Base-by-base conservation (phyloP, 2,113 vertebrate genomes). In the Pipa parva region DNA sequence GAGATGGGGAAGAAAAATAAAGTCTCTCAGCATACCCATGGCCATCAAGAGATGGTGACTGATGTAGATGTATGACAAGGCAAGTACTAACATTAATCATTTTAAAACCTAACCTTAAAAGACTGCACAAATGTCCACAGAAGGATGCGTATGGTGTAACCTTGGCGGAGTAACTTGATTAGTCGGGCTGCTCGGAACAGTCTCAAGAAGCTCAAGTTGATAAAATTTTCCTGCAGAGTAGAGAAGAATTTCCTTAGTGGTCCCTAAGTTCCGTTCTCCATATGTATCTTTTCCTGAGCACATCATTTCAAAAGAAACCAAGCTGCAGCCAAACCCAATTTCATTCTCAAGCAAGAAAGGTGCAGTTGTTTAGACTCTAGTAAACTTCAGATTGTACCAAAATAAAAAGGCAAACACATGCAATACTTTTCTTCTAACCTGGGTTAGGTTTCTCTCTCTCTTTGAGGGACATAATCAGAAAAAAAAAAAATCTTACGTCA, bases 81-180 rank as follows among this genome's bases (percentile, higher is more conserved):
- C n/a, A n/a, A n/a, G n/a, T n/a, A n/a, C n/a, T n/a, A n/a, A n/a
- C n/a, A n/a, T n/a, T n/a, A n/a, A n/a, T n/a, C n/a, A n/a, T n/a
- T n/a, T n/a, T n/a, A n/a, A n/a, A n/a, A n/a, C 1, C 81, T 72
- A 77, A 98, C 96, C 95, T 98, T 98, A 64, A 98, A 98, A 12
- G 96, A 98, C 83, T 98, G 96, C 46, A 98, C 95, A 0, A 98
- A 98, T 0, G 96, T 98, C 95, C 95, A 98, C 22, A 98, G 92
- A 77, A 98, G 86, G 76, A 98, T 98, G 73, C 95, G 92, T 78
- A 98, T 98, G 76, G 96, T 98, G 80, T 98, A 98, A 25, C 96
- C 95, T 77, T 97, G 95, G 12, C 96, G 88, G 2, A 98, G 92
- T 21, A 98, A 84, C 69, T 98, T 98, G 82, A 98, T 95, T 42